Conservation (phyloP, 2,797 vertebrate species). For the Phrynocephalus vlangalii region DNA sequence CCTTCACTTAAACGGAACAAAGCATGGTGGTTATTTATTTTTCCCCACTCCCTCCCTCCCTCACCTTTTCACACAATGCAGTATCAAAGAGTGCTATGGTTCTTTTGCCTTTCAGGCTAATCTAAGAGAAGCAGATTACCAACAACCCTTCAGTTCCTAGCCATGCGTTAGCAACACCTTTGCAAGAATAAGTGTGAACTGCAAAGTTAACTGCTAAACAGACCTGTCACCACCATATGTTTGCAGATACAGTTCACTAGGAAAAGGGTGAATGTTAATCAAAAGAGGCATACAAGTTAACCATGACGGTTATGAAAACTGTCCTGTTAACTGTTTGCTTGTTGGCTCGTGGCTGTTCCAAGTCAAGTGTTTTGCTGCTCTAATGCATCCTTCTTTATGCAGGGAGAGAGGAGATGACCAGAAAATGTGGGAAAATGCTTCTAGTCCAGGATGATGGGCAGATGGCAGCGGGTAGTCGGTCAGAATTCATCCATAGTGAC, state of each 20-base stretch:
- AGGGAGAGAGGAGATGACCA: too few species aligned
- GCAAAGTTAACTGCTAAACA: conserved; percentile 15
- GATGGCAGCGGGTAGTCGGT: background rate
- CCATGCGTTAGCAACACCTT: conserved; percentile 37
- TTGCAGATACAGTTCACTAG: conserved; percentile 28
- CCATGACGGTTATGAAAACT: background rate
- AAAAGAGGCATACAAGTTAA: conserved; percentile 19
- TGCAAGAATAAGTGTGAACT: conserved; percentile 40
- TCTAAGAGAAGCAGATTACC: conserved; percentile 9
- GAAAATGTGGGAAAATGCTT: background rate
- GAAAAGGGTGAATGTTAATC: conserved; percentile 11
- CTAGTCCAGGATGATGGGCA: background rate
- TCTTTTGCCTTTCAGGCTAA: conserved; percentile 40
- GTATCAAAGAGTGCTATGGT: background rate
- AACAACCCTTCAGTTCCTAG: background rate
- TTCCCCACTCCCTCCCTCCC: background rate
- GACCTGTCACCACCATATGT: background rate
- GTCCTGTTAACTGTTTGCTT: background rate
- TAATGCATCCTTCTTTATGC: accelerated
- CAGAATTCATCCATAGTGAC: background rate
- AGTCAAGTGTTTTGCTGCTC: conserved; percentile 8
- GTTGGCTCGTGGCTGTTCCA: background rate
- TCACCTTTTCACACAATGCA: background rate
- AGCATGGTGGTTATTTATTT: accelerated
- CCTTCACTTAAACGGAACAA: background rate